These are phyloP conservation scores for Eretmodus cyanostictus DNA, from an alignment of 2,113 vertebrate species.

Conservation along the genomic window DNA sequence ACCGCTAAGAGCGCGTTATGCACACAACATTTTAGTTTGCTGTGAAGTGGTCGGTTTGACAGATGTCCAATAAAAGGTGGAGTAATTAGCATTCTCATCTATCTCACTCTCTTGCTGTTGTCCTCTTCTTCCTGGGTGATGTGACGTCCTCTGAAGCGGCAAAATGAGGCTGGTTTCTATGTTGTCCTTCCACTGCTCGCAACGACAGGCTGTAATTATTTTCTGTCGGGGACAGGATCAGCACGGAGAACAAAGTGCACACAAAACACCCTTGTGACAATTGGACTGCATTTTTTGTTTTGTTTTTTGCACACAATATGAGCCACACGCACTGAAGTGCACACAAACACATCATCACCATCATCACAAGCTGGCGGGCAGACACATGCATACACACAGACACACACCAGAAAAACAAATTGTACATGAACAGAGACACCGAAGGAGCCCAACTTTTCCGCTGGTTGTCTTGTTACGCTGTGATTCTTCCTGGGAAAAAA, in stretches of 20 bases:
- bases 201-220: constrained; percentile 71
- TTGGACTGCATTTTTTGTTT: constrained; percentile 8
- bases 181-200: constrained; percentile 58
- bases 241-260: constrained; percentile 70
- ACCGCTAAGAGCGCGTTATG: neutral
- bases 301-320: constrained; percentile 52
- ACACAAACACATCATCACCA: neutral
- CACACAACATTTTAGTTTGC: constrained; percentile 1
- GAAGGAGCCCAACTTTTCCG: constrained; percentile 23
- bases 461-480: constrained; percentile 62
- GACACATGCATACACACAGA: neutral
- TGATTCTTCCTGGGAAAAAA: constrained; percentile 42
- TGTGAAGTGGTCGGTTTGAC: constrained; percentile 42
- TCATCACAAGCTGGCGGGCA: constrained; percentile 12
- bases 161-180: constrained; percentile 58
- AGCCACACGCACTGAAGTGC: constrained; percentile 2
- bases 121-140: constrained; percentile 29
- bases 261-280: constrained; percentile 58
- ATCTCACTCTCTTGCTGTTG: constrained; percentile 19
- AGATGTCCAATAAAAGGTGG: constrained; percentile 41
- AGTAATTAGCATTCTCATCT: constrained; percentile 57
- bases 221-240: constrained; percentile 66
- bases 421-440: neutral
- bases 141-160: constrained; percentile 69
- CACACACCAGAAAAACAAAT: neutral